A percentile compares a stretch with the other conserved stretches of the same genome.
phyloP scores from a whole-genome alignment of 2,797 vertebrate species.

The Xyrichtys novacula region DNA sequence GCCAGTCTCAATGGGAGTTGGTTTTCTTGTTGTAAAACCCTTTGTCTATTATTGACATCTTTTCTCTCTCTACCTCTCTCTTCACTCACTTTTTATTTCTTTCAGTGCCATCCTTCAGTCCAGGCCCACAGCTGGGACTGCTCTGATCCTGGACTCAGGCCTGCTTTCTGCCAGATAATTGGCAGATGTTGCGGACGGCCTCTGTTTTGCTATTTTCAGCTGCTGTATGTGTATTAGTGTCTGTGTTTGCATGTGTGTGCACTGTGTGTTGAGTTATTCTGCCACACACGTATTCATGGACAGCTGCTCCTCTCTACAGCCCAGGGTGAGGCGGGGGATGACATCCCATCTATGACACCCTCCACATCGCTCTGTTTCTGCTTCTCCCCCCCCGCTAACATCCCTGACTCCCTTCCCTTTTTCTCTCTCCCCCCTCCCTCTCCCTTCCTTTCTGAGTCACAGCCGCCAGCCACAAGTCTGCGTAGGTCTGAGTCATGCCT shows the following conservation, averaged over 20 bases:
- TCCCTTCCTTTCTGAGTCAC: conserved; percentile 76
- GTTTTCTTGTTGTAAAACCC: conserved; percentile 66
- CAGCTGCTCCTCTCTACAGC: conserved; percentile 78
- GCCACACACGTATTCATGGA: conserved; percentile 75
- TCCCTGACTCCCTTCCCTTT: conserved; percentile 35
- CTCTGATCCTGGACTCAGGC: conserved; percentile 75
- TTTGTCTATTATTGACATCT: conserved; percentile 78
- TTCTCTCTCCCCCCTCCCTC: conserved; percentile 33
- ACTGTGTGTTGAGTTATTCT: conserved; percentile 53
- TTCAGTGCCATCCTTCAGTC: conserved; percentile 67
- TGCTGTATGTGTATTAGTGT: conserved; percentile 45
- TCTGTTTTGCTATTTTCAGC: conserved; percentile 77
- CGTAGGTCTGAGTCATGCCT: conserved; percentile 81
- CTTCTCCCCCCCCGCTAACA: neutral
- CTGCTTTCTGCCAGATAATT: conserved; percentile 81
- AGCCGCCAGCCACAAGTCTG: conserved; percentile 81
- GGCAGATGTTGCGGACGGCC: conserved; percentile 83
- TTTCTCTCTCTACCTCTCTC: conserved; percentile 46
- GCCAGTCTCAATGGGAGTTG: conserved; percentile 56
- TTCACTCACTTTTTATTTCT: conserved; percentile 20
- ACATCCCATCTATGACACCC: conserved; percentile 58
- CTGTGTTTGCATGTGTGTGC: conserved; percentile 39
- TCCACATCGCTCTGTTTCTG: conserved; percentile 43
- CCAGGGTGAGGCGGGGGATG: conserved; percentile 55
- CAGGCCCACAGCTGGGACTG: conserved; percentile 77